phyloP scores from a whole-genome alignment of 2,888 invertebrate species.

The Ochropleura leucogaster region DNA sequence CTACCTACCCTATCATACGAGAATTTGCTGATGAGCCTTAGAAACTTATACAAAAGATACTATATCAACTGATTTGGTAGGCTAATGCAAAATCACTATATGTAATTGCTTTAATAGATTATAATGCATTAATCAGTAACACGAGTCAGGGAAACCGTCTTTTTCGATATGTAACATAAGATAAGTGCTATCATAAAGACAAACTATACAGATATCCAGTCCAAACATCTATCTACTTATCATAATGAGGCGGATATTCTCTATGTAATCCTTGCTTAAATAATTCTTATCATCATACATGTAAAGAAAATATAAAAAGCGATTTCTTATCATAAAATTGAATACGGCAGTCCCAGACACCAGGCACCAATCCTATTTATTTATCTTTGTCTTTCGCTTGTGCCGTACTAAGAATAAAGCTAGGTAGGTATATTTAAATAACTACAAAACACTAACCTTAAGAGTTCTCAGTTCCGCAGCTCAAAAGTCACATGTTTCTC shows the following conservation, averaged over 20 bases:
- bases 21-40: neutral
- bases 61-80: neutral
- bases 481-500: conserved; percentile 45
- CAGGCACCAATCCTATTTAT: conserved; percentile 14
- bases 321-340: neutral
- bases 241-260: neutral
- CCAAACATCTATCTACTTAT: neutral
- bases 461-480: conserved; percentile 33
- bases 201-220: neutral
- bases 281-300: neutral
- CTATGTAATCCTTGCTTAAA: neutral
- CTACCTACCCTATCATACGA: neutral
- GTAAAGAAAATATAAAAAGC: neutral
- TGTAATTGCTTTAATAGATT: neutral
- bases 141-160: neutral
- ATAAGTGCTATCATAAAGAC: neutral
- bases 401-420: conserved; percentile 23
- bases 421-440: conserved; percentile 52
- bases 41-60: neutral
- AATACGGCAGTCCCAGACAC: neutral
- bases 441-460: conserved; percentile 60
- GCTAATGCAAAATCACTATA: neutral
- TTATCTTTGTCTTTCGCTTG: conserved; percentile 32
- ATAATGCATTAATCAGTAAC: neutral
- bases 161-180: neutral